Evolutionary conservation across 2,797 vertebrate genomes (phyloP).

Genomic region (Spinus pinus): DNA sequence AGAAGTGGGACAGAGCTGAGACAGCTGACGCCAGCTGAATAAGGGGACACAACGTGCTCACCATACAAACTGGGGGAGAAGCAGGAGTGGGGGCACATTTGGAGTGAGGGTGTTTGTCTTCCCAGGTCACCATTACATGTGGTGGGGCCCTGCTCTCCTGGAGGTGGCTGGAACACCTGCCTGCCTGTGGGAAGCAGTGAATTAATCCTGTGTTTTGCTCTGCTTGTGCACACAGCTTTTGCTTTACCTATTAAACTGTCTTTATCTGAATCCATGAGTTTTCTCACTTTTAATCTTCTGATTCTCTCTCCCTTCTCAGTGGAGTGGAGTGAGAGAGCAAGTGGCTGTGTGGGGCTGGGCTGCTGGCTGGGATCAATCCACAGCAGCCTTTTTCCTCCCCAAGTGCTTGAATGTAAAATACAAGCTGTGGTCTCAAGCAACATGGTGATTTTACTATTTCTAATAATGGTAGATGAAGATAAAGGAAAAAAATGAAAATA

Average conservation of each 20-base stretch:
- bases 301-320: not conserved
- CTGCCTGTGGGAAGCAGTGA: fast-evolving
- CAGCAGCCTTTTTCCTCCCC: not conserved
- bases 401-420: not conserved
- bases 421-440: not conserved
- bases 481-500: not conserved
- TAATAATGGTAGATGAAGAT: not conserved
- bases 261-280: not conserved
- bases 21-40: not conserved
- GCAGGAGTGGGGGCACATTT: fast-evolving
- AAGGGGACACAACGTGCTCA: not conserved
- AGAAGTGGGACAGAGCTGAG: not conserved
- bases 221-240: not conserved
- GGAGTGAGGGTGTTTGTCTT: fast-evolving
- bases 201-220: not conserved
- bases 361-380: not conserved
- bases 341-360: not conserved
- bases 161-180: not conserved
- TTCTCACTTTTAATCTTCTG: not conserved
- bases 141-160: not conserved
- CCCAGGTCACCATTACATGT: fast-evolving
- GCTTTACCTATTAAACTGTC: not conserved
- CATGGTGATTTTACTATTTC: not conserved
- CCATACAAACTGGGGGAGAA: not conserved
- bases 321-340: not conserved